These are phyloP conservation scores for Volucella inanis DNA, from an alignment of 2,888 invertebrate species.

Conservation along the genomic window DNA sequence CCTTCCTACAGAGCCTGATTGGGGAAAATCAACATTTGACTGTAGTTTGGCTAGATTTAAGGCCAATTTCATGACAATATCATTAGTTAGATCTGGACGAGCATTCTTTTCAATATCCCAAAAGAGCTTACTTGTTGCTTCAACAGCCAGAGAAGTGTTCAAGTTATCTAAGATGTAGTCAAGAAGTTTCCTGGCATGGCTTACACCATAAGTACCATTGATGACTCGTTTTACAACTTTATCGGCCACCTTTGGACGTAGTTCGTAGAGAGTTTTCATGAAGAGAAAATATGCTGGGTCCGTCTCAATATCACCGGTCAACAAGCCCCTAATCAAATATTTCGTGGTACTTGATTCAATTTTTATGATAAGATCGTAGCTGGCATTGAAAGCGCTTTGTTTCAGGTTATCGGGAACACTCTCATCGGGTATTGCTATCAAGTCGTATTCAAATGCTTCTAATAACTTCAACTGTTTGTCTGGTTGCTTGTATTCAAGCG, in stretches of 20 bases:
- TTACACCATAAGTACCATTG: conserved; percentile 1
- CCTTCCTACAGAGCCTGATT: neutral
- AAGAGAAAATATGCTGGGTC: neutral
- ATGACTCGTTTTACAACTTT: neutral
- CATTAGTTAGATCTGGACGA: neutral
- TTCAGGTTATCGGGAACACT: neutral
- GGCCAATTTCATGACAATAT: conserved; percentile 2
- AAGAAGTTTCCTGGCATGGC: neutral
- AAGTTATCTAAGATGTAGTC: neutral
- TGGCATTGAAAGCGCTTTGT: neutral
- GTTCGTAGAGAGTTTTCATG: conserved; percentile 1
- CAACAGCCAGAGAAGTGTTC: conserved; percentile 23
- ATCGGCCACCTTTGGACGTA: conserved; percentile 1
- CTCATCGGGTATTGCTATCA: neutral
- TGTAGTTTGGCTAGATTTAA: conserved; percentile 15
- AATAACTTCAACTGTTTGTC: conserved; percentile 4
- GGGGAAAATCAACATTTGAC: neutral
- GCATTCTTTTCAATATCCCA: conserved; percentile 3
- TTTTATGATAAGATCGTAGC: neutral
- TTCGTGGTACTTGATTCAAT: neutral
- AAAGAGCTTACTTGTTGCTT: neutral
- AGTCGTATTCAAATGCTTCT: neutral
- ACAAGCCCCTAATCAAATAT: neutral
- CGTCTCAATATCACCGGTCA: conserved; percentile 1
- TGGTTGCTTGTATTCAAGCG: neutral